phyloP scores from a whole-genome alignment of 35 echinoderm and acorn worm genomes.

The Hemicentrotus pulcherrimus region DNA sequence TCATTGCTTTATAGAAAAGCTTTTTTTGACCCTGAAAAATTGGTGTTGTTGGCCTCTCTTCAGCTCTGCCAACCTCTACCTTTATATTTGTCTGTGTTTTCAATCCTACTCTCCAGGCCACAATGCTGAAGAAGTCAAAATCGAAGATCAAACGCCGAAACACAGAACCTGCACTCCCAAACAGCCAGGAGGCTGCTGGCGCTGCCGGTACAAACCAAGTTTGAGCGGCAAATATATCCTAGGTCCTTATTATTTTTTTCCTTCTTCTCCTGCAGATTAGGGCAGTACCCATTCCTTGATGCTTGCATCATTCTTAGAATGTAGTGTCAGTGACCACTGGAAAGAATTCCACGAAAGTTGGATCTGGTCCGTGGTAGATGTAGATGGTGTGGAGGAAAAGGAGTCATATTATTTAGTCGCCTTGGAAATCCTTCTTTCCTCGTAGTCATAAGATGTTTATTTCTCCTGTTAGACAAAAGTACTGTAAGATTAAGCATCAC shows the following conservation, averaged over 20 bases:
- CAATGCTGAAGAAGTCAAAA: conserved; percentile 99
- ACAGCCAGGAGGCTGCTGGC: conserved; percentile 60
- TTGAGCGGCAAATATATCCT: conserved; percentile 8
- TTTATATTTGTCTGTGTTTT: background rate
- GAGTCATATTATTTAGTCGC: background rate
- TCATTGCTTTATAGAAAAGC: background rate
- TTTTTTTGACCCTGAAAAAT: background rate
- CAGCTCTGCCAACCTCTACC: background rate
- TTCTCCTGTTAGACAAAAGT: background rate
- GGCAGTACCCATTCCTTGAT: background rate
- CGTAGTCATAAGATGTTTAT: background rate
- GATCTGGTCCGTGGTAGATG: background rate
- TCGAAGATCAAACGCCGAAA: conserved; percentile 94
- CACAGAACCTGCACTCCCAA: conserved; percentile 89
- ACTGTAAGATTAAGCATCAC: background rate
- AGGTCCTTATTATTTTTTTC: background rate
- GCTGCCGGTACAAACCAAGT: conserved; percentile 74
- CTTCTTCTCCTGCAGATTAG: background rate
- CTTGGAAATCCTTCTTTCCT: background rate
- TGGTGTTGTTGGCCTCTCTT: background rate
- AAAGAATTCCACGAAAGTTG: background rate
- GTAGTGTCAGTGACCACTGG: background rate
- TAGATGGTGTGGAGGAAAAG: background rate
- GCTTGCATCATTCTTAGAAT: background rate
- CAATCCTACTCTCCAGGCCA: conserved; percentile 64